Percentiles rank a stretch among this genome's conserved stretches.
Conservation (phyloP, 1,140 invertebrate species). For the Galendromus occidentalis region DNA sequence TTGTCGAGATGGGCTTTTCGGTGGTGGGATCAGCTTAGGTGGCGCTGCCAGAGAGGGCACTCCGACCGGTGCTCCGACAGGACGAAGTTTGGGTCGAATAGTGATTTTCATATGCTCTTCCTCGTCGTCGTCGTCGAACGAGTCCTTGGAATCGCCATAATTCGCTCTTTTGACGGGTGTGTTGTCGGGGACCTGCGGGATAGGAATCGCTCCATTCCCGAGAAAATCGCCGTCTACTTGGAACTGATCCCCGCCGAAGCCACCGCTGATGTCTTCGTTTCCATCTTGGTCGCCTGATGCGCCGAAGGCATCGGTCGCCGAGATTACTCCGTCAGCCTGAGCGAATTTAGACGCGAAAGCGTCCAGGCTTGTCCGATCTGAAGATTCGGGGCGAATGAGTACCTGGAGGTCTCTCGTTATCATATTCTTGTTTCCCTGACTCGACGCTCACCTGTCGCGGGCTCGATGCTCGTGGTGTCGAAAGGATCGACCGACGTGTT, state of each 20-base stretch:
- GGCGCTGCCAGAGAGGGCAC: conserved; percentile 16
- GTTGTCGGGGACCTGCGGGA: conserved; percentile 16
- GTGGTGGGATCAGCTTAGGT: conserved; percentile 22
- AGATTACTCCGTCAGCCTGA: conserved; percentile 14
- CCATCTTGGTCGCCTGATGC: conserved; percentile 25
- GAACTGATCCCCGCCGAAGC: conserved; percentile 13
- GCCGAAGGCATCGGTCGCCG: conserved; percentile 15
- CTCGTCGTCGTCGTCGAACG: conserved; percentile 19
- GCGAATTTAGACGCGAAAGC: conserved; percentile 24
- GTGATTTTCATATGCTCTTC: conserved; percentile 20
- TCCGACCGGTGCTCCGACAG: background rate
- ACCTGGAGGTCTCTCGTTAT: too few relatives aligned
- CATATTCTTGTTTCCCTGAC: too few relatives aligned
- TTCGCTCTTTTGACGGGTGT: conserved; percentile 16
- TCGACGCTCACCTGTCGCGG: background rate
- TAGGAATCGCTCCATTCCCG: conserved; percentile 14
- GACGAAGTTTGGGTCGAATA: conserved; percentile 18
- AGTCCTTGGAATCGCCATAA: conserved; percentile 13
- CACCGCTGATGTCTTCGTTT: conserved; percentile 53
- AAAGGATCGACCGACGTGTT: background rate
- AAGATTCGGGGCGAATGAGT: too few relatives aligned
- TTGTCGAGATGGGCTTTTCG: conserved; percentile 19
- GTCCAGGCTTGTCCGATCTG: conserved; percentile 21
- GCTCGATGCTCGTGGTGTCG: background rate
- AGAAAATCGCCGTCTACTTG: conserved; percentile 12